Percentiles rank a stretch among this genome's conserved stretches.
Conservation (phyloP, 2,888 invertebrate species). For the Erebia epiphron region DNA sequence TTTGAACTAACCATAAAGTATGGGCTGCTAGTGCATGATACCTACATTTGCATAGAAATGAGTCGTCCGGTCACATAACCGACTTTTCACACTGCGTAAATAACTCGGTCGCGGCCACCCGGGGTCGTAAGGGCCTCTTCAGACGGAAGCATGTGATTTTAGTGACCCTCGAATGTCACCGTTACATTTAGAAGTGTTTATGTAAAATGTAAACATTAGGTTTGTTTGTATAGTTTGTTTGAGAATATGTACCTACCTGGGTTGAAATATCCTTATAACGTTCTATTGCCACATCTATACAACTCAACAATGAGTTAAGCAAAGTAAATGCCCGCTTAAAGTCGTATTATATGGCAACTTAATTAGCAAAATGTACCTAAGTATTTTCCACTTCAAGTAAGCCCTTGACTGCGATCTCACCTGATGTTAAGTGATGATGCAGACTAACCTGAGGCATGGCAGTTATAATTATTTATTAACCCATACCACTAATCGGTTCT, state of each 20-base stretch:
- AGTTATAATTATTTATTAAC: too few relatives aligned
- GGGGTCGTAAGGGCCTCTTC: constrained; percentile 34
- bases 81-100: constrained; percentile 73
- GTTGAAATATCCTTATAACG: too few relatives aligned
- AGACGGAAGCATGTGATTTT: constrained; percentile 24
- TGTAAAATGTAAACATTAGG: neutral
- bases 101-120: constrained; percentile 52
- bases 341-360: too few relatives aligned
- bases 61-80: constrained; percentile 63
- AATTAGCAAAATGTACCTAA: too few relatives aligned
- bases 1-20: constrained; percentile 32
- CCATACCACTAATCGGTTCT: too few relatives aligned
- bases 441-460: too few relatives aligned
- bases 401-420: too few relatives aligned
- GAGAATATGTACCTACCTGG: neutral
- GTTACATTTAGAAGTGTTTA: constrained; percentile 6
- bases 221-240: constrained; percentile 6
- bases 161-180: constrained; percentile 21
- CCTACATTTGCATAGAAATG: constrained; percentile 76
- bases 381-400: too few relatives aligned
- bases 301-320: too few relatives aligned
- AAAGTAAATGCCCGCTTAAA: too few relatives aligned
- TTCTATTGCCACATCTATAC: too few relatives aligned
- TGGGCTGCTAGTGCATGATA: constrained; percentile 24
- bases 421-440: too few relatives aligned